Percentiles rank a stretch among this genome's conserved stretches.
Evolutionary conservation across 2,113 vertebrate genomes (phyloP).

Genomic region (Oophaga pumilio): DNA sequence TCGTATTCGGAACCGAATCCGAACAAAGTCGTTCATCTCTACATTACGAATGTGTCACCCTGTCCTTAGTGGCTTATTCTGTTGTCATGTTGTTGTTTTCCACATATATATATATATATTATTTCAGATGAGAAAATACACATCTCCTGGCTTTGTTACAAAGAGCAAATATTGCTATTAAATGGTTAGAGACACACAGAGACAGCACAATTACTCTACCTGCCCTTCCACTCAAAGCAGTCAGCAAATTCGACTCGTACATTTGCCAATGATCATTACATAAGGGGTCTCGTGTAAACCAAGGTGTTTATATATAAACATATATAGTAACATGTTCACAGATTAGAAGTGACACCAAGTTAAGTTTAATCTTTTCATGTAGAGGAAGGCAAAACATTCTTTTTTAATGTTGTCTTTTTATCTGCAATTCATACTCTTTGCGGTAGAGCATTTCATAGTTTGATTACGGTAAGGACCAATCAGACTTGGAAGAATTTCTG

Average conservation of each 20-base stretch:
- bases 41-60: not conserved
- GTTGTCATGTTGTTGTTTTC: not conserved
- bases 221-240: not conserved
- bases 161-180: not conserved
- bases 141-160: not conserved
- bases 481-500: not conserved
- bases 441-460: not conserved
- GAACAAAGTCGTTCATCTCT: too few species aligned
- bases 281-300: not conserved
- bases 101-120: not conserved
- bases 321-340: too few species aligned
- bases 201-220: not conserved
- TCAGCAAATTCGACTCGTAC: not conserved
- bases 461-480: not conserved
- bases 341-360: too few species aligned
- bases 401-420: not conserved
- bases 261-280: not conserved
- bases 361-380: not conserved
- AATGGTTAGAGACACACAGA: not conserved
- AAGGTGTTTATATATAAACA: too few species aligned
- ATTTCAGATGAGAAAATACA: not conserved
- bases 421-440: not conserved
- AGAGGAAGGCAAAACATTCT: not conserved
- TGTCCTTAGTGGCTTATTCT: slow-evolving; percentile 1
- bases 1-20: too few species aligned